Conservation (phyloP, 2,888 invertebrate species). For the Eristalinus sepulchralis region DNA sequence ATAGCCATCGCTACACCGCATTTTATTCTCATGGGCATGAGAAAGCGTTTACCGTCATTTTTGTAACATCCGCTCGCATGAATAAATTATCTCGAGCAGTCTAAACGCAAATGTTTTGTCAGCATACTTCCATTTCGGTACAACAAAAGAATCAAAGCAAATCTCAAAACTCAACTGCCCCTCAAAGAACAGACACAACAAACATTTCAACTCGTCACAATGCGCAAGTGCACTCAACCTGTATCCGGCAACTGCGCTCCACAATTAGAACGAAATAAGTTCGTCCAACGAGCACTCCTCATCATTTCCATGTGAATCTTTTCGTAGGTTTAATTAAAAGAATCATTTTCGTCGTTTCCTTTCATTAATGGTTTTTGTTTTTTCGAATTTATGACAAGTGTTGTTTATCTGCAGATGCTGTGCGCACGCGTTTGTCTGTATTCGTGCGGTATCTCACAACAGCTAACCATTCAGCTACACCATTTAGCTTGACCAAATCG, state of each 20-base stretch:
- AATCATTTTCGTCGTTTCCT: background rate
- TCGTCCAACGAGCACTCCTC: slow-evolving; percentile 2
- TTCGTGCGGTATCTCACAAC: background rate
- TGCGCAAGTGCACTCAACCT: background rate
- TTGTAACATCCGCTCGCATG: background rate
- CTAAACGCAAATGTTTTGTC: background rate
- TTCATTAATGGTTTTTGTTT: background rate
- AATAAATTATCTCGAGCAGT: background rate
- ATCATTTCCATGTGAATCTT: background rate
- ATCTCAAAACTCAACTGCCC: background rate
- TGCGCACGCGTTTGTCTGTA: background rate
- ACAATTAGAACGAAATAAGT: slow-evolving; percentile 27
- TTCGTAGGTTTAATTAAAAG: slow-evolving; percentile 5
- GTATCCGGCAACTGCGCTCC: background rate
- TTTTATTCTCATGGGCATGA: background rate
- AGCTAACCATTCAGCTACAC: background rate
- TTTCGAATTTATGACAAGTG: background rate
- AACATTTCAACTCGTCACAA: background rate
- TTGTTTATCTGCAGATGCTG: background rate
- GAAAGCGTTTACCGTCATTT: background rate
- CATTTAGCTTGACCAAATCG: background rate
- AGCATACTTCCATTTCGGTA: background rate
- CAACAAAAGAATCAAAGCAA: background rate
- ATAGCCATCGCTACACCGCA: background rate
- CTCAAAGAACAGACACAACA: background rate